phyloP scores from a whole-genome alignment of 2,797 vertebrate species.

The Rhodeus uyekii region DNA sequence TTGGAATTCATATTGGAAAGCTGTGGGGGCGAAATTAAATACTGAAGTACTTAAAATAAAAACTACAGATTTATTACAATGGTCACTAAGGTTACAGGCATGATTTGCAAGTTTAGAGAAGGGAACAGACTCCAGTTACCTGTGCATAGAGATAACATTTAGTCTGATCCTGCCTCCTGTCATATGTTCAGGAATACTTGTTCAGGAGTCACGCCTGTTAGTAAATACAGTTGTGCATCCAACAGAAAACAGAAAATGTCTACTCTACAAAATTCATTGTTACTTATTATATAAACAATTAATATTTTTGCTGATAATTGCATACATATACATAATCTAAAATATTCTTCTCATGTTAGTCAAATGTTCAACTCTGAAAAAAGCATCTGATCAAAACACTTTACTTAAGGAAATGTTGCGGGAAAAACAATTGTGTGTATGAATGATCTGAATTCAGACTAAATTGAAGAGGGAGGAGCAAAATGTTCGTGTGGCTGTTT shows the following conservation, averaged over 20 bases:
- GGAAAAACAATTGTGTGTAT: slow-evolving; percentile 16
- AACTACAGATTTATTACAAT: not conserved
- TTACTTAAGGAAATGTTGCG: slow-evolving; percentile 4
- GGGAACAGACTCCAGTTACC: not conserved
- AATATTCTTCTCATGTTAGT: not conserved
- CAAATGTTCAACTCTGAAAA: not conserved
- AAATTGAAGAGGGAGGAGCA: slow-evolving; percentile 46
- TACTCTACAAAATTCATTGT: not conserved
- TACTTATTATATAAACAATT: not conserved
- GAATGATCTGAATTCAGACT: slow-evolving; percentile 51
- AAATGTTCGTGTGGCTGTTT: slow-evolving; percentile 47
- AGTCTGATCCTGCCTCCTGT: not conserved
- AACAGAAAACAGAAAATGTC: too few relatives aligned
- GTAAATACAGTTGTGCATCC: not conserved
- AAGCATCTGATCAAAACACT: not conserved
- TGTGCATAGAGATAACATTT: not conserved
- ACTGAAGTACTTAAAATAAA: not conserved
- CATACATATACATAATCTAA: not conserved
- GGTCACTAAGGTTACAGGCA: not conserved
- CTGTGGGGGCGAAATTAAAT: not conserved
- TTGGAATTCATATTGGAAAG: not conserved
- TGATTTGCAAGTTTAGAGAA: not conserved
- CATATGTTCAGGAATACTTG: not conserved
- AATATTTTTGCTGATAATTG: not conserved
- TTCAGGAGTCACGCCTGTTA: not conserved